Conservation (phyloP, 2,797 vertebrate genomes). For the Sebastes vulpes region DNA sequence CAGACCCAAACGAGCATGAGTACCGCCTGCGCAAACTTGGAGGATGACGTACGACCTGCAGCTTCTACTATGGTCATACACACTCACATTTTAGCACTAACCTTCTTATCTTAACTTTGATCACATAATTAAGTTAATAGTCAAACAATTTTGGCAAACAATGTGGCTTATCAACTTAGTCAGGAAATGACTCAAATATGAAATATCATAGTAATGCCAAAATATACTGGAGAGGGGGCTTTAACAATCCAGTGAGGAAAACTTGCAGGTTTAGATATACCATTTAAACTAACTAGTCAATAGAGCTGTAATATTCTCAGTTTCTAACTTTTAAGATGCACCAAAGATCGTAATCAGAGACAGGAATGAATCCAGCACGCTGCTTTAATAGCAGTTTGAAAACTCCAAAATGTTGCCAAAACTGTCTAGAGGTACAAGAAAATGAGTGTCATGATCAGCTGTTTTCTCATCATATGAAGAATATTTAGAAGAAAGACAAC, state of each 20-base stretch:
- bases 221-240: no score
- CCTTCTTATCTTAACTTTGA: no score
- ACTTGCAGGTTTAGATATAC: fast-evolving
- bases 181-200: no score
- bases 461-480: background rate
- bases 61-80: background rate
- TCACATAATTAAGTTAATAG: no score
- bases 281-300: background rate
- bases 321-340: background rate
- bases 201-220: no score
- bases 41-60: no score
- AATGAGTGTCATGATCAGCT: background rate
- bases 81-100: no score
- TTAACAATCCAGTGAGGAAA: background rate
- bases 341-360: background rate
- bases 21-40: no score
- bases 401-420: background rate
- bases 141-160: no score
- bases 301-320: background rate
- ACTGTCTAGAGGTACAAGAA: background rate
- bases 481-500: background rate
- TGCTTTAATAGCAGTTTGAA: background rate
- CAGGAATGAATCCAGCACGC: background rate
- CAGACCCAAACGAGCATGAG: no score
- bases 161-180: no score